phyloP scores from a whole-genome alignment of 2,113 vertebrate species.

The Sceloporus tristichus region DNA sequence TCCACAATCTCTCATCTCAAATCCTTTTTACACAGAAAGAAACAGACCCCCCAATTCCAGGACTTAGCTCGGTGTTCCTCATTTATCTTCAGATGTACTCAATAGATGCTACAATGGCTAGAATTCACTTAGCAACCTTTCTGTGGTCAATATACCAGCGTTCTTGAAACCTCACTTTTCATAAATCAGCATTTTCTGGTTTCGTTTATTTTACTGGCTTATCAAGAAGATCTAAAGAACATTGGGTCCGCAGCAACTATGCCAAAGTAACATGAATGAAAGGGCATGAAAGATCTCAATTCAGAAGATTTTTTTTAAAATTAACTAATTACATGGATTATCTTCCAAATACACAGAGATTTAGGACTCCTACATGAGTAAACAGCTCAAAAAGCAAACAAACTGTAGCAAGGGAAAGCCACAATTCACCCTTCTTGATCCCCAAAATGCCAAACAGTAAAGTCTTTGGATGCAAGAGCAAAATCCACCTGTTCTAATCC shows the following conservation, averaged over 20 bases:
- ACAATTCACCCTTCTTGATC: background rate
- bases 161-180: background rate
- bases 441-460: background rate
- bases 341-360: background rate
- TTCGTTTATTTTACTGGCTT: slow-evolving; percentile 26
- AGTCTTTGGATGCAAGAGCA: background rate
- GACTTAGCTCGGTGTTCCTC: background rate
- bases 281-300: background rate
- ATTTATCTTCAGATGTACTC: background rate
- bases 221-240: background rate
- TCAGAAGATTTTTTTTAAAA: background rate
- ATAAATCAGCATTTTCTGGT: slow-evolving; percentile 2
- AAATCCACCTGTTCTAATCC: background rate
- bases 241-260: background rate
- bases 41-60: background rate
- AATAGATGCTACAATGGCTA: background rate
- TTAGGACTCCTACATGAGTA: background rate
- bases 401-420: background rate
- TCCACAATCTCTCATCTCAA: background rate
- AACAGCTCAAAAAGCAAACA: background rate
- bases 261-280: background rate
- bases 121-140: background rate
- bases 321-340: background rate
- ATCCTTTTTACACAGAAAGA: background rate
- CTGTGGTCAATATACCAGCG: slow-evolving; percentile 13